These are phyloP conservation scores for Aplodontia rufa DNA, from an alignment of 2,113 vertebrate species.

Conservation along the genomic window DNA sequence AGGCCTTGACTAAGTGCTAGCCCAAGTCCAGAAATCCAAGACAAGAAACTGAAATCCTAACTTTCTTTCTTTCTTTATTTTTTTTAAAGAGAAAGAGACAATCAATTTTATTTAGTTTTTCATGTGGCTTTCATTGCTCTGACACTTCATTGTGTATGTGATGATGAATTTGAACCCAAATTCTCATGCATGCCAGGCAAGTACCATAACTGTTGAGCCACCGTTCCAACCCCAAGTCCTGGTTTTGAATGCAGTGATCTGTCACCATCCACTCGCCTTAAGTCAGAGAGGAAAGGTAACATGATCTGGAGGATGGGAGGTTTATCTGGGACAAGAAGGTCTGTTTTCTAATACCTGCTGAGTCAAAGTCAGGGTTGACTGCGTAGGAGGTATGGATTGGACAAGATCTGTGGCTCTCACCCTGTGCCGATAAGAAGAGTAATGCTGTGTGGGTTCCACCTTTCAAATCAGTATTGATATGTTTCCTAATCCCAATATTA, in stretches of 20 bases:
- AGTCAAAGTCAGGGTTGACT: not conserved
- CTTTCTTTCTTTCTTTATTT: no score
- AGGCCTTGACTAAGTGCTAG: not conserved
- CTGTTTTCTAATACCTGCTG: not conserved
- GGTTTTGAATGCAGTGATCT: not conserved
- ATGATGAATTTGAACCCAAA: no score
- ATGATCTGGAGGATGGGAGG: not conserved
- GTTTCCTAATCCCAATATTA: not conserved
- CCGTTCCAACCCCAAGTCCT: no score
- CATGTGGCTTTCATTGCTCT: no score
- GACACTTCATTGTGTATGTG: no score
- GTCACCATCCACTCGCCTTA: not conserved
- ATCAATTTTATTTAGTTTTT: no score
- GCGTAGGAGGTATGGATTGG: not conserved
- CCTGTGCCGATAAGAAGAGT: not conserved
- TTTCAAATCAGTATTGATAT: not conserved
- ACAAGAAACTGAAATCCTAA: not conserved
- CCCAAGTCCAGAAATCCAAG: not conserved
- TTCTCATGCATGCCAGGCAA: no score
- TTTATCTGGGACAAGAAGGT: not conserved
- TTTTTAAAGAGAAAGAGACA: no score
- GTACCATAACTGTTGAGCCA: no score
- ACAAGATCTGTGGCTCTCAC: not conserved
- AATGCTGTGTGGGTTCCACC: not conserved
- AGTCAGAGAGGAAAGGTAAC: not conserved